Percentiles rank a stretch among this genome's conserved stretches.
phyloP scores from a whole-genome alignment of 2,113 vertebrate genomes.

The Chloroceryle aenea region DNA sequence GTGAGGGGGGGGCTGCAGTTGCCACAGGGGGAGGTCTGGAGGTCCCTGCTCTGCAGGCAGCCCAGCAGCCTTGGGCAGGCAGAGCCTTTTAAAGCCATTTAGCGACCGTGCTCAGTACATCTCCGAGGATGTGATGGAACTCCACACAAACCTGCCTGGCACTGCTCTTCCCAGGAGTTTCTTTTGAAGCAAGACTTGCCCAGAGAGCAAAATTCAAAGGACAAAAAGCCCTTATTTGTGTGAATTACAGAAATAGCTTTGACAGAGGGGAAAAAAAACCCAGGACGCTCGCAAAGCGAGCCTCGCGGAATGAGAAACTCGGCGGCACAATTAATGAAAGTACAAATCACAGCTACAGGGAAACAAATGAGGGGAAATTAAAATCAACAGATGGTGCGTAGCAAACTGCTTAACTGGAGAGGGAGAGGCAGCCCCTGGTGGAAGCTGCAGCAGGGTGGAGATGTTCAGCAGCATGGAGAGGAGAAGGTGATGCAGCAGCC shows the following conservation, averaged over 20 bases:
- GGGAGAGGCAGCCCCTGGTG: neutral
- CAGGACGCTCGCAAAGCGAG: neutral
- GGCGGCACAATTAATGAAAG: neutral
- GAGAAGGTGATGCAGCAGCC: neutral
- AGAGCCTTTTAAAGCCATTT: neutral
- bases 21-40: neutral
- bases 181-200: neutral
- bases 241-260: neutral
- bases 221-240: neutral
- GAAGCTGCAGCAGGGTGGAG: neutral
- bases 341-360: neutral
- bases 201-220: neutral
- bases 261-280: neutral
- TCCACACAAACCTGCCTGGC: neutral
- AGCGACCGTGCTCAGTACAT: neutral
- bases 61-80: neutral
- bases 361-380: neutral
- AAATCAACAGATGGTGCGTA: slow-evolving; percentile 20
- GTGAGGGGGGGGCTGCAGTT: neutral
- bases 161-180: neutral
- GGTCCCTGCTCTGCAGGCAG: neutral
- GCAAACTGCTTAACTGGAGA: neutral
- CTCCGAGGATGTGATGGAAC: accelerated
- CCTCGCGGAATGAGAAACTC: neutral
- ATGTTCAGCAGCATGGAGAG: neutral